phyloP scores from a whole-genome alignment of 2,888 invertebrate genomes.

The Teleiodes luculella region DNA sequence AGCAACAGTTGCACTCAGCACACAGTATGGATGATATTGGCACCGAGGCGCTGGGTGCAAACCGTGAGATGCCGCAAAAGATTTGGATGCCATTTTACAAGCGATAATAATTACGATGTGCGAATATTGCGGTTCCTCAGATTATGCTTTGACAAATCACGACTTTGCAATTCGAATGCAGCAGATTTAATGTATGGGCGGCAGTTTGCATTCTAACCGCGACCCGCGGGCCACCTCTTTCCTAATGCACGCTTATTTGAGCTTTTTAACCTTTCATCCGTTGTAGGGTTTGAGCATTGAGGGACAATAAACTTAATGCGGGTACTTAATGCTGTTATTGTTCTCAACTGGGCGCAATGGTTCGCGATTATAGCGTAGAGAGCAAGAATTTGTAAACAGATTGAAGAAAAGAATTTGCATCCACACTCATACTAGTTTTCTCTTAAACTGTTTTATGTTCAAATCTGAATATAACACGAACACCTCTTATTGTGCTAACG shows the following conservation, averaged over 20 bases:
- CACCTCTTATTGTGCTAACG: too few species aligned
- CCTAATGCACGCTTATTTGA: constrained; percentile 79
- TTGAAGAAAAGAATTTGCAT: constrained; percentile 1
- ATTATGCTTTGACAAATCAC: constrained; percentile 80
- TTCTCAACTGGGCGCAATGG: constrained; percentile 13
- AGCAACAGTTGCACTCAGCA: not conserved
- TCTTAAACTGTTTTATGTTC: too few species aligned
- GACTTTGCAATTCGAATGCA: constrained; percentile 78
- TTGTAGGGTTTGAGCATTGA: constrained; percentile 69
- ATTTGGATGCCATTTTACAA: constrained; percentile 72
- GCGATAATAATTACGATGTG: constrained; percentile 79
- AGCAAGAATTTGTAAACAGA: constrained; percentile 2
- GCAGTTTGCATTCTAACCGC: constrained; percentile 78
- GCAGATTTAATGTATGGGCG: constrained; percentile 79
- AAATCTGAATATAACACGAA: too few species aligned
- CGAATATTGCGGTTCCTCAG: constrained; percentile 76
- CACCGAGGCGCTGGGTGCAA: constrained; percentile 30
- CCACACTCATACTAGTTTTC: too few species aligned
- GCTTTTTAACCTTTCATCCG: constrained; percentile 78
- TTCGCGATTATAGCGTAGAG: constrained; percentile 8
- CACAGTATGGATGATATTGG: constrained; percentile 11
- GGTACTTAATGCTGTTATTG: constrained; percentile 47
- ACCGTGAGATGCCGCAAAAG: constrained; percentile 55
- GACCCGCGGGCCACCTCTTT: constrained; percentile 77
- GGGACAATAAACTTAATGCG: constrained; percentile 70